Base-by-base conservation (phyloP, 2,888 invertebrate genomes). In the Eupeodes latifasciatus region DNA sequence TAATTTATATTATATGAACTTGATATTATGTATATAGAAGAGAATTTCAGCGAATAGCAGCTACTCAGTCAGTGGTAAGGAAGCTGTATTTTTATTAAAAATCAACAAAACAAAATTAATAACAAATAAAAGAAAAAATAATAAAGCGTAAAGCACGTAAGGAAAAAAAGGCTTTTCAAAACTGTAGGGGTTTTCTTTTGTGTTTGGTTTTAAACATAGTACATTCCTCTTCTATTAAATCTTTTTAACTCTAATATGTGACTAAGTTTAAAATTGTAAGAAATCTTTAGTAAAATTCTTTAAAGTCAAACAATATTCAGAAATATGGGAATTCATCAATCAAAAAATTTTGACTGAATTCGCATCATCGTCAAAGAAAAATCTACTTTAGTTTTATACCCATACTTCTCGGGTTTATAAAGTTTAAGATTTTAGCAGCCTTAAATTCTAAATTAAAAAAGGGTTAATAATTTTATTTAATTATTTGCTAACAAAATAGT, bases 21-120 rank as follows among this genome's bases (percentile, higher is more conserved):
- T 55, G 34, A 72, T 40, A 19, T 75, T 62, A 53, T 53, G 76
- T 76, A 66, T 53, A 82, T 76, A 66, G 71, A 84, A 81, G 87
- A 77, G 84, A 80, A 80, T 71, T 78, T 81, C 53, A 88, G 77
- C 59, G 69, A 71, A 80, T 49, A 87, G 88, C 85, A 88, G 75
- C 88, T 85, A 85, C 77, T 88, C 84, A 81, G 87, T 84, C 87
- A 84, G 77, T 81, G 76, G 66, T 81, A 85, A 81, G 74, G 85
- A 88, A 88, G 74, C 77, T 75, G 82, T 61, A 72, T 77, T 34
- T 74, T 62, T 7, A 47, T 59, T 61, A n/a, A 71, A 64, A 12
- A 61, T 49, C 55, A 67, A 49, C 51, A 64, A 14, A 19, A 75
- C 14, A 44, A 66, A 69, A 64, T 27, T 5, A 19, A 71, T 9